Base-by-base conservation (phyloP, 1,140 invertebrate genomes). In the Cotesia vestalis region DNA sequence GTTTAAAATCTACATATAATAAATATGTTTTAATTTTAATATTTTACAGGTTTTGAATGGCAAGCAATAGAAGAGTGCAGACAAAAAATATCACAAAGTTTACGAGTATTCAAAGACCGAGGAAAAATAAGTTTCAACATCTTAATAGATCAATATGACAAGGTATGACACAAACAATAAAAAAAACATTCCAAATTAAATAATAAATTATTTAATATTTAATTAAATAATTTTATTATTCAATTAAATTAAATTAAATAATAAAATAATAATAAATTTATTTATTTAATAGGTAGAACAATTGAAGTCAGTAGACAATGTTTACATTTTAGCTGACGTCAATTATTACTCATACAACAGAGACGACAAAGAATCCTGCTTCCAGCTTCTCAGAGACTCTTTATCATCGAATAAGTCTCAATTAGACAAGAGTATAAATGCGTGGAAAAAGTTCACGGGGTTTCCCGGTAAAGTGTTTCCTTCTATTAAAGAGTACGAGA, bases 51-150 rank as follows among this genome's bases (percentile, higher is more conserved):
- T 40, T 89, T 91, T 73, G 90, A 91, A 78, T 76, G 76, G 75
- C 77, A 87, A 53, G 89, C 90, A 4, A 77, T 83, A 6, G 88
- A 89, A 51, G 90, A 91, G 80, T 88, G 87, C 66, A 80, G 75
- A 73, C 86, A 90, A 80, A 88, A 86, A 76, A 81, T 90, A 70
- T 74, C 79, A 12, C 74, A 79, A 69, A 74, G 78, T 68, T 73
- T 80, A 27, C 57, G 69, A 9, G 62, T 80, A 9, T 74, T 81
- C 46, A 78, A 81, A 35, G 76, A 81, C 61, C 81, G 88, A 64
- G 90, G 90, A 20, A 83, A 84, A 73, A 85, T 91, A n/a, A 85
- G 83, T 57, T 87, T 90, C 72, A 83, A 86, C 69, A 75, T 89
- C 27, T 63, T 78, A 20, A 46, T 75, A 35, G 20, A 79, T 78